These are phyloP conservation scores for Stegana nigrithorax DNA, from an alignment of 2,888 invertebrate genomes.

Conservation along the genomic window DNA sequence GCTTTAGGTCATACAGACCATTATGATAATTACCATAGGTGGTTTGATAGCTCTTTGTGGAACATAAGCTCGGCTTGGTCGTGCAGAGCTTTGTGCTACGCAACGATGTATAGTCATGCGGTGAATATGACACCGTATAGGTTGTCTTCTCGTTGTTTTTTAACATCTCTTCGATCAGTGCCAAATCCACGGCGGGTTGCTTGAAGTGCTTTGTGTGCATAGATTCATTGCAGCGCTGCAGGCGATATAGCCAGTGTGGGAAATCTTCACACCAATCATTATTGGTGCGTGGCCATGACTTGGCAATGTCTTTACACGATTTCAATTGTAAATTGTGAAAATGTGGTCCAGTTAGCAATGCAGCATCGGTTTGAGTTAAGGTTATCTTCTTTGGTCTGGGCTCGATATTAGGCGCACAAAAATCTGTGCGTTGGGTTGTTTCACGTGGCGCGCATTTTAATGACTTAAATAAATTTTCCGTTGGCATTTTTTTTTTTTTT, in stretches of 20 bases:
- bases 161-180: background rate
- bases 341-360: background rate
- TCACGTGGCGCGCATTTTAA: background rate
- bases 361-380: background rate
- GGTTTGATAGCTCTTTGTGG: background rate
- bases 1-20: background rate
- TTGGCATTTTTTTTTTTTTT: conserved; percentile 10
- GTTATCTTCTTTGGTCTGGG: background rate
- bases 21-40: background rate
- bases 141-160: background rate
- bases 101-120: background rate
- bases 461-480: background rate
- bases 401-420: conserved; percentile 40
- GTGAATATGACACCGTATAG: conserved; percentile 2
- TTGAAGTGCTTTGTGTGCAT: background rate
- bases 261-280: conserved; percentile 1
- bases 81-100: background rate
- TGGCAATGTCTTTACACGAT: background rate
- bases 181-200: background rate
- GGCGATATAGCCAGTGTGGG: background rate
- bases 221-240: background rate
- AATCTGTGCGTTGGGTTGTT: conserved; percentile 44
- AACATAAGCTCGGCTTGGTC: background rate
- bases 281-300: background rate
- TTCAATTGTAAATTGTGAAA: background rate